Conservation (phyloP, 2,888 invertebrate genomes). For the Scaptomyza polygonia region DNA sequence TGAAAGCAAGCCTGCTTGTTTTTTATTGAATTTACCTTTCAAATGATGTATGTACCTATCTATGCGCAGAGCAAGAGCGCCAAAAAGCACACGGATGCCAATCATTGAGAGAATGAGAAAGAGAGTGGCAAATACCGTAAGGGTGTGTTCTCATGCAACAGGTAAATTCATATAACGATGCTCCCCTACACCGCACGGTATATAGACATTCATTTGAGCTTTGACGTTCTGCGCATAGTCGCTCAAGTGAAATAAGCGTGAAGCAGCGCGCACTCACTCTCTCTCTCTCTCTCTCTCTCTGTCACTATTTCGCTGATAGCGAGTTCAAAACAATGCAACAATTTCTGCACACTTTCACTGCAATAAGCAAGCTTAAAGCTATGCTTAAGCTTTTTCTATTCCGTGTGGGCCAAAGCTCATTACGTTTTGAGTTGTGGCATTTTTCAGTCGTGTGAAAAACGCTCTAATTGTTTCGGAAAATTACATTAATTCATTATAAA, state of each 20-base stretch:
- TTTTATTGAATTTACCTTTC: conserved; percentile 34
- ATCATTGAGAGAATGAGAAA: conserved; percentile 11
- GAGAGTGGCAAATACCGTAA: conserved; percentile 9
- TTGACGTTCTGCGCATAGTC: conserved; percentile 43
- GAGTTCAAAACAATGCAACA: conserved; percentile 72
- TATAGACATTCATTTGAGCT: conserved; percentile 18
- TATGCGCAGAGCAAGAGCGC: conserved; percentile 19
- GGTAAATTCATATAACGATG: conserved; percentile 56
- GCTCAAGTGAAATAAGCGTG: conserved; percentile 9
- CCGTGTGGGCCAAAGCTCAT: conserved; percentile 54
- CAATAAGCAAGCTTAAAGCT: conserved; percentile 52
- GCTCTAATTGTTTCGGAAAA: conserved; percentile 24
- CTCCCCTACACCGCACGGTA: conserved; percentile 44
- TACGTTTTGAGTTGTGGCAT: conserved; percentile 64
- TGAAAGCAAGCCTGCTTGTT: conserved; percentile 48
- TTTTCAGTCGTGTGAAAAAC: conserved; percentile 66
- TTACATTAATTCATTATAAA: conserved; percentile 19
- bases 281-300: conserved; percentile 16
- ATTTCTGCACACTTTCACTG: conserved; percentile 73
- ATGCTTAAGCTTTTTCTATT: conserved; percentile 39
- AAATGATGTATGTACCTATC: conserved; percentile 33
- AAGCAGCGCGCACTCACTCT: conserved; percentile 13
- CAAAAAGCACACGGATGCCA: conserved; percentile 19
- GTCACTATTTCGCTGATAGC: conserved; percentile 14
- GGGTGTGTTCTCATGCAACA: conserved; percentile 60